Evolutionary conservation across 1,140 invertebrate species (phyloP).

Genomic region (Drosophila funebris): DNA sequence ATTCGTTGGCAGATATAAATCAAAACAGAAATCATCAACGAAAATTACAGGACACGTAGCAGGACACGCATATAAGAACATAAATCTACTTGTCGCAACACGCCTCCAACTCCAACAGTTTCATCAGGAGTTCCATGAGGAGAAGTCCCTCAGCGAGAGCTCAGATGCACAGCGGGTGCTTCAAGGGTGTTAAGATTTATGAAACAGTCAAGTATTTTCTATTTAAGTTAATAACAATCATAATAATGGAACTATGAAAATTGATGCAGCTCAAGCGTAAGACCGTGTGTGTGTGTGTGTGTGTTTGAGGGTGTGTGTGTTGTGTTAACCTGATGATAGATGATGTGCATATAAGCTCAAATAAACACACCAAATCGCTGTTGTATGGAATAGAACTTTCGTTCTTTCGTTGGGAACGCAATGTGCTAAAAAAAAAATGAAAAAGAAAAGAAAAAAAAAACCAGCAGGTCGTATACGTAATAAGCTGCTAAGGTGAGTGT

Average conservation of each 20-base stretch:
- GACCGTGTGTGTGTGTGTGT: not conserved
- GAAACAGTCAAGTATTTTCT: conserved; percentile 82
- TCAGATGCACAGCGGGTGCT: conserved; percentile 29
- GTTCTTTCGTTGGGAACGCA: conserved; percentile 24
- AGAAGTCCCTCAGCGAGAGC: conserved; percentile 11
- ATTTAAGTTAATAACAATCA: conserved; percentile 83
- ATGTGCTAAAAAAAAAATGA: conserved; percentile 5
- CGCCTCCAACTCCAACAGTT: conserved; percentile 41
- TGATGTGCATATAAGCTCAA: conserved; percentile 80
- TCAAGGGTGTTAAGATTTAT: conserved; percentile 65
- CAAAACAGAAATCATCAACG: conserved; percentile 62
- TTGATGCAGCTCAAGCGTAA: conserved; percentile 60
- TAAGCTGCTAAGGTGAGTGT: conserved; percentile 53
- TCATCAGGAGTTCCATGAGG: not conserved
- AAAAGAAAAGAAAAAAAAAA: not conserved
- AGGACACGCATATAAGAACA: conserved; percentile 45
- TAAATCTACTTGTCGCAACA: conserved; percentile 74
- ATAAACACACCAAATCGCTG: conserved; percentile 69
- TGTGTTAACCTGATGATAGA: conserved; percentile 65
- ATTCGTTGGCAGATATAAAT: conserved; percentile 54
- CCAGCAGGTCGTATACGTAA: conserved; percentile 58
- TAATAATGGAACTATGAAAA: conserved; percentile 80
- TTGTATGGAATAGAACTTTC: conserved; percentile 63
- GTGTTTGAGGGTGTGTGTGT: conserved; percentile 4
- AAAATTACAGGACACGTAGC: conserved; percentile 28